Evolutionary conservation across 2,797 vertebrate genomes (phyloP).

Genomic region (Loris lydekkerianus): DNA sequence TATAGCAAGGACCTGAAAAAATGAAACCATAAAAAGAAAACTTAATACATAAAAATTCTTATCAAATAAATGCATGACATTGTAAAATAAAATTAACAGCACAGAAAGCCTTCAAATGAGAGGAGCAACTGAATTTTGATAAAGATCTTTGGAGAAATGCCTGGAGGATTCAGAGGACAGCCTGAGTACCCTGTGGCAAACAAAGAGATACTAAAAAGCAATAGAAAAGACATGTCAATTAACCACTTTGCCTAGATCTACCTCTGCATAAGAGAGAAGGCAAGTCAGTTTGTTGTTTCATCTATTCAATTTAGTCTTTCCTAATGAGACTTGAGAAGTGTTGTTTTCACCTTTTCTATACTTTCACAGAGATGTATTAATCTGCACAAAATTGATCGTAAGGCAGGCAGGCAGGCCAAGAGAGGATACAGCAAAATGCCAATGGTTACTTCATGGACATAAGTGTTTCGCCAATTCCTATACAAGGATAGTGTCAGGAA

Average conservation of each 20-base stretch:
- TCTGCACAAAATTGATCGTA: not conserved
- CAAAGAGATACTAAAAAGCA: not conserved
- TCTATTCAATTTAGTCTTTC: constrained; percentile 4
- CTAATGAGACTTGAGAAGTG: not conserved
- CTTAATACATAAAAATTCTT: not conserved
- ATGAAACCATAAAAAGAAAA: not conserved
- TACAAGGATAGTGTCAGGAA: not conserved
- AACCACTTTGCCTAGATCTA: not conserved
- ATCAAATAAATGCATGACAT: not conserved
- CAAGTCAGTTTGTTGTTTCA: constrained; percentile 12
- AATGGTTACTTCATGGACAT: not conserved
- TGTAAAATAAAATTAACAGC: not conserved
- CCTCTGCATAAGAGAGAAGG: not conserved
- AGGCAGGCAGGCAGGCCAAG: not conserved
- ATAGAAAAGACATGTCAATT: not conserved
- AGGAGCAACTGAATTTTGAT: not conserved
- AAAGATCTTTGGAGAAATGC: not conserved
- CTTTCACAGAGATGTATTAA: not conserved
- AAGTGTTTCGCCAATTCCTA: not conserved
- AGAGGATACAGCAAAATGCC: not conserved
- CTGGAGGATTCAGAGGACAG: not conserved
- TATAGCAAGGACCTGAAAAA: not conserved
- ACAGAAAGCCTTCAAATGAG: not conserved
- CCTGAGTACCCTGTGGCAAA: not conserved
- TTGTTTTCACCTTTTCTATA: not conserved